Conservation (phyloP, 2,113 vertebrate genomes). For the Urocolius indicus region DNA sequence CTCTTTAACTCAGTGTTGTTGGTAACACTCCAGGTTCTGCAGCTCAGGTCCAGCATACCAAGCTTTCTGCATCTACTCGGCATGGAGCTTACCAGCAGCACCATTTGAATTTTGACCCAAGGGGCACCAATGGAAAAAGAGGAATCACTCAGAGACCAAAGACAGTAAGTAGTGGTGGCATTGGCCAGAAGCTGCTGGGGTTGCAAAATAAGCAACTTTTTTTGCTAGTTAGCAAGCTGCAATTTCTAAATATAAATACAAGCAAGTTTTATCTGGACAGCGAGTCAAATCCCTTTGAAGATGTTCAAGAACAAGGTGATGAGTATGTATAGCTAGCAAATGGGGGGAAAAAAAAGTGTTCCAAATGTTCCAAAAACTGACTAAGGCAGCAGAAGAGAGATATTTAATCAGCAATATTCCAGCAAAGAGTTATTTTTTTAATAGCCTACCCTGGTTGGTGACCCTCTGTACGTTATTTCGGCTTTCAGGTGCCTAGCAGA, state of each 20-base stretch:
- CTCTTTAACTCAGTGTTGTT: not conserved
- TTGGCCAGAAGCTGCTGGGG: not conserved
- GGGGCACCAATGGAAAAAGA: not conserved
- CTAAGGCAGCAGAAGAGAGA: not conserved
- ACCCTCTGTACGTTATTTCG: not conserved
- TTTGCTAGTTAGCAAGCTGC: not conserved
- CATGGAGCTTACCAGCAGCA: constrained; percentile 11
- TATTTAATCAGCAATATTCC: not conserved
- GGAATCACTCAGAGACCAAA: constrained; percentile 61
- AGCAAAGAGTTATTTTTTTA: not conserved
- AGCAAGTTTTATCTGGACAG: not conserved
- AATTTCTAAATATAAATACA: too few relatives aligned
- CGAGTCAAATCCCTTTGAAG: not conserved
- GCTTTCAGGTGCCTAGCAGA: constrained; percentile 64
- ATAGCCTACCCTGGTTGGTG: not conserved
- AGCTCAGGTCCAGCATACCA: not conserved
- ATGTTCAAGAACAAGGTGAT: not conserved
- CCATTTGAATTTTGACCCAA: constrained; percentile 21
- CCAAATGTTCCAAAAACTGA: not conserved
- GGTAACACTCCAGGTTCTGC: constrained; percentile 43
- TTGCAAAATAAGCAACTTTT: not conserved
- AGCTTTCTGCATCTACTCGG: constrained; percentile 25
- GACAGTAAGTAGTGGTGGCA: constrained; percentile 53
- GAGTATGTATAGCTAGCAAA: not conserved
- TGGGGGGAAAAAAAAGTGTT: not conserved